A percentile compares a stretch with the other conserved stretches of the same genome.
phyloP scores from a whole-genome alignment of 2,113 vertebrate genomes.

The Corythornis vintsioides region DNA sequence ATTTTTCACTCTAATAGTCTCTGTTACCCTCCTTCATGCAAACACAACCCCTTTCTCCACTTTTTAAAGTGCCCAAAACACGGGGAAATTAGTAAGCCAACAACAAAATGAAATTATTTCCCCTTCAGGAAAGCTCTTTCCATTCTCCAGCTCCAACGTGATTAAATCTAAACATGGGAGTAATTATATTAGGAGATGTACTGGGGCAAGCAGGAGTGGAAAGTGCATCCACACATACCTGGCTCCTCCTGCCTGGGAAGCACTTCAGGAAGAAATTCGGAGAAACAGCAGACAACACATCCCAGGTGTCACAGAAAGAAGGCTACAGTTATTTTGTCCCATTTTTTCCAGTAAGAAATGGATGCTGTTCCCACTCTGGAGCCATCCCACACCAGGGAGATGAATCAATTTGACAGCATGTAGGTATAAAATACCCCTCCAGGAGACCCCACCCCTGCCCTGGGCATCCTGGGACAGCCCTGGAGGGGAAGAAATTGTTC shows the following conservation, averaged over 20 bases:
- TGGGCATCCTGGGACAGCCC: background rate
- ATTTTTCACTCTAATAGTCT: background rate
- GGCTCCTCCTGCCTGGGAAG: background rate
- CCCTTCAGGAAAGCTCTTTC: background rate
- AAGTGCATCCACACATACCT: background rate
- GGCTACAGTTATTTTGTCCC: background rate
- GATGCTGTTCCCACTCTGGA: background rate
- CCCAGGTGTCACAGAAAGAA: fast-evolving
- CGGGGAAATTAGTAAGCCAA: background rate
- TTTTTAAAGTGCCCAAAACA: background rate
- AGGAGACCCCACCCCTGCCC: background rate
- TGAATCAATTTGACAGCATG: background rate
- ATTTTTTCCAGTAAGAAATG: background rate
- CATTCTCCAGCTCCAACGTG: background rate
- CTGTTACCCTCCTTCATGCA: background rate
- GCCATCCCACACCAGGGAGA: background rate
- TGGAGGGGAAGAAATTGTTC: background rate
- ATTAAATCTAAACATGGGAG: background rate
- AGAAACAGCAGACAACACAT: background rate
- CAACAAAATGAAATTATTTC: background rate
- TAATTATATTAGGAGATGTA: background rate
- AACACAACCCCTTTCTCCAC: background rate
- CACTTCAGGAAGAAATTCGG: background rate
- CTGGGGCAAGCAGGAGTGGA: background rate
- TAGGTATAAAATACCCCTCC: background rate